These are phyloP conservation scores for Rhagoletis pomonella DNA, from an alignment of 1,140 invertebrate genomes.

Conservation along the genomic window DNA sequence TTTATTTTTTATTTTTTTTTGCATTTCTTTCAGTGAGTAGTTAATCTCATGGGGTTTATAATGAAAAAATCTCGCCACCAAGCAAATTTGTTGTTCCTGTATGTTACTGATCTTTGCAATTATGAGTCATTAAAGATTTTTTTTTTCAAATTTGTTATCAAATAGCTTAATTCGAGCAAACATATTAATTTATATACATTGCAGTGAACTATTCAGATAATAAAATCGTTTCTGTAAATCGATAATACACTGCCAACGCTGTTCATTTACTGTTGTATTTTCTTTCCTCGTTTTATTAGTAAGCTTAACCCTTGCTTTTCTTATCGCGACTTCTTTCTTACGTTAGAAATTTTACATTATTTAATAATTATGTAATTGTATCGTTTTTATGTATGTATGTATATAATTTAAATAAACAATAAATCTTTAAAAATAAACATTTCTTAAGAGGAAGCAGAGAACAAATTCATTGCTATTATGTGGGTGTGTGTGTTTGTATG, in stretches of 20 bases:
- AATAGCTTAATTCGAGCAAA: slow-evolving; percentile 43
- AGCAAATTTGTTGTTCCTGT: not conserved
- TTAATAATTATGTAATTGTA: slow-evolving; percentile 28
- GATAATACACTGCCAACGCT: not conserved
- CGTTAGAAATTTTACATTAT: slow-evolving; percentile 46
- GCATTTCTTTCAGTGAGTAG: not conserved
- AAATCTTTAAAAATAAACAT: slow-evolving; percentile 53
- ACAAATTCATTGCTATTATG: not conserved
- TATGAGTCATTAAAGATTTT: too few species aligned
- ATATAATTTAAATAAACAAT: slow-evolving; percentile 52
- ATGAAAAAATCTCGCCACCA: not conserved
- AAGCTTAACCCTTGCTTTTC: slow-evolving; percentile 39
- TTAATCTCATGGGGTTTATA: slow-evolving; percentile 16
- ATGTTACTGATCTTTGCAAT: not conserved
- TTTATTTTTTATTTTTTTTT: not conserved
- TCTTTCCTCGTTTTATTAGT: not conserved
- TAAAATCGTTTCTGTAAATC: not conserved
- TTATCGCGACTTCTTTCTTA: slow-evolving; percentile 35
- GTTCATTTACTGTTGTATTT: not conserved
- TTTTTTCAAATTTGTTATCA: not conserved
- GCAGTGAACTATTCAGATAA: not conserved
- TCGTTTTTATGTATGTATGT: slow-evolving; percentile 1
- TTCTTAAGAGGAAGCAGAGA: slow-evolving; percentile 33
- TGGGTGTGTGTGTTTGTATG: not conserved
- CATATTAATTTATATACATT: slow-evolving; percentile 15